phyloP scores from a whole-genome alignment of 2,797 vertebrate species.

The Melanotaenia maccullochi region DNA sequence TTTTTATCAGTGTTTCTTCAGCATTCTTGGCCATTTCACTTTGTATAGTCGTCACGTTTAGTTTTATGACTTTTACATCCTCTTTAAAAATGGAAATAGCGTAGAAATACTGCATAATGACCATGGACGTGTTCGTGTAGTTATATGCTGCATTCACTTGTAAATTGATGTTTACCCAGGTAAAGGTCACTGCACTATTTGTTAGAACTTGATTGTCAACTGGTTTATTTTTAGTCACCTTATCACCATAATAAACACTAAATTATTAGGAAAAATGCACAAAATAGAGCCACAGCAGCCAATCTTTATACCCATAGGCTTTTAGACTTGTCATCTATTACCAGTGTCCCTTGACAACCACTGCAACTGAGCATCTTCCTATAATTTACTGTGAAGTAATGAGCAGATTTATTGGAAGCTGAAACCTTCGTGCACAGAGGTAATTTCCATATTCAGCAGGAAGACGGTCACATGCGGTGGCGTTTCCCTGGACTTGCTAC shows the following conservation, averaged over 20 bases:
- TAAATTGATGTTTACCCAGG: background rate
- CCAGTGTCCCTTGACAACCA: background rate
- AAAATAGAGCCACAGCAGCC: background rate
- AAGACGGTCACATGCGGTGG: constrained; percentile 23
- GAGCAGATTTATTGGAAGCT: background rate
- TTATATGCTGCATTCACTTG: background rate
- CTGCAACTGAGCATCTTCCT: background rate
- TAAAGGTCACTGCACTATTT: too few species aligned
- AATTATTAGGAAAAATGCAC: background rate
- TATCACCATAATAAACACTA: background rate
- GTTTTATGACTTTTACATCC: too few species aligned
- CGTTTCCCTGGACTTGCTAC: constrained; percentile 29
- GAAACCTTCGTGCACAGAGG: background rate
- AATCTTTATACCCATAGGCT: background rate
- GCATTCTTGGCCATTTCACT: too few species aligned
- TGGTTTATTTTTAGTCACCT: background rate
- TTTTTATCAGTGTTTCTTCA: too few species aligned
- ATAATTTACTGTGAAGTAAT: background rate
- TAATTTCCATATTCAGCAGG: constrained; percentile 15
- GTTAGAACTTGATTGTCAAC: too few species aligned
- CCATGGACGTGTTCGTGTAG: background rate
- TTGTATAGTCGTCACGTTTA: too few species aligned
- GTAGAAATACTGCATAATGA: background rate
- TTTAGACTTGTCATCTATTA: background rate
- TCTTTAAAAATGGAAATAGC: background rate